Conservation (phyloP, 1,140 invertebrate species). For the Dolichoris vasculosae region DNA sequence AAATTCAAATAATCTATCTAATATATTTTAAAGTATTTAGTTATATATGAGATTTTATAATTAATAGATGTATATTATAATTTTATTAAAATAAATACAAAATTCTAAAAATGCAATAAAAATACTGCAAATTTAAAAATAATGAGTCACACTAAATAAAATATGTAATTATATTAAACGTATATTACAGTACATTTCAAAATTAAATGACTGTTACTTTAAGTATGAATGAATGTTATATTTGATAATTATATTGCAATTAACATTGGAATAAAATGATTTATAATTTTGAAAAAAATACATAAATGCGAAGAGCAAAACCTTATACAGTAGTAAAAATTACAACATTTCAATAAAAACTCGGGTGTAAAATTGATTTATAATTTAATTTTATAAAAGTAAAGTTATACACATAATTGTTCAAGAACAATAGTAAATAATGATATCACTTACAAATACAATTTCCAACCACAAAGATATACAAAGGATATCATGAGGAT, state of each 20-base stretch:
- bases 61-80: background rate
- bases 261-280: background rate
- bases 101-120: background rate
- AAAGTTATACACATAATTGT: no score
- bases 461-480: no score
- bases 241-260: slow-evolving; percentile 6
- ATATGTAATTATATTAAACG: background rate
- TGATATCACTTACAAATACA: no score
- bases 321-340: slow-evolving; percentile 32
- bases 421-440: no score
- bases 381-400: no score
- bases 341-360: slow-evolving; percentile 22
- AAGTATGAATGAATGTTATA: background rate
- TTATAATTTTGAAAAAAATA: slow-evolving; percentile 4
- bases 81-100: background rate
- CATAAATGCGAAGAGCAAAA: background rate
- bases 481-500: no score
- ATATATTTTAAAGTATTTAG: slow-evolving; percentile 24
- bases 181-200: slow-evolving; percentile 3
- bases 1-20: slow-evolving; percentile 4
- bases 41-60: background rate
- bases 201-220: slow-evolving; percentile 40
- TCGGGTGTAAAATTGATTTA: slow-evolving; percentile 42
- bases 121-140: slow-evolving; percentile 4
- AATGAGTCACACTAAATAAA: background rate